Percentiles rank a stretch among this genome's conserved stretches.
These are phyloP conservation scores for Spatula versicolor DNA, from an alignment of 2,797 vertebrate genomes.

Conservation along the genomic window DNA sequence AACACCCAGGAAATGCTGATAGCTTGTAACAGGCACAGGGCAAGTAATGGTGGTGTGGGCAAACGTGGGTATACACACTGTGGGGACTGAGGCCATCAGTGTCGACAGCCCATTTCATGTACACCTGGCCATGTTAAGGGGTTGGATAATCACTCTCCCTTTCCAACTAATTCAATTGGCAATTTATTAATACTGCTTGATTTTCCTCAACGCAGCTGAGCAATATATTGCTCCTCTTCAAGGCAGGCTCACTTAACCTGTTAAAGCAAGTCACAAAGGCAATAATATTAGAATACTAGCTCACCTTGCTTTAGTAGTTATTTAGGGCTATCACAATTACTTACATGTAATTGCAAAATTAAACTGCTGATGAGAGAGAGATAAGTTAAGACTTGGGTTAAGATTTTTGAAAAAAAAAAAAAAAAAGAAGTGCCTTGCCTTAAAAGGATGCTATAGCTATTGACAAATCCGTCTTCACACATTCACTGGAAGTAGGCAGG, in stretches of 20 bases:
- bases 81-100: background rate
- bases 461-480: background rate
- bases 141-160: background rate
- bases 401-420: background rate
- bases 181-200: background rate
- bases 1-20: background rate
- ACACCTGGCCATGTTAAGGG: background rate
- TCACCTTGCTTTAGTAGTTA: background rate
- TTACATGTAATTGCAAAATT: background rate
- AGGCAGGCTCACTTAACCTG: background rate
- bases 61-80: fast-evolving
- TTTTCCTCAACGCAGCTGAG: background rate
- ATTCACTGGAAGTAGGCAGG: background rate
- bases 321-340: background rate
- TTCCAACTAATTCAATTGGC: background rate
- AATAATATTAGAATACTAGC: background rate
- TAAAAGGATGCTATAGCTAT: background rate
- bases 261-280: background rate
- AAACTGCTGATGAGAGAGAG: background rate
- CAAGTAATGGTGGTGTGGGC: background rate
- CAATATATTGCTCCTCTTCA: background rate
- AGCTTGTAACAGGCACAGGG: background rate
- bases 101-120: background rate
- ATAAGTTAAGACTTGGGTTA: background rate
- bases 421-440: background rate